Percentiles rank a stretch among this genome's conserved stretches.
Evolutionary conservation across 2,113 vertebrate genomes (phyloP).

Genomic region (Theristicus caerulescens): DNA sequence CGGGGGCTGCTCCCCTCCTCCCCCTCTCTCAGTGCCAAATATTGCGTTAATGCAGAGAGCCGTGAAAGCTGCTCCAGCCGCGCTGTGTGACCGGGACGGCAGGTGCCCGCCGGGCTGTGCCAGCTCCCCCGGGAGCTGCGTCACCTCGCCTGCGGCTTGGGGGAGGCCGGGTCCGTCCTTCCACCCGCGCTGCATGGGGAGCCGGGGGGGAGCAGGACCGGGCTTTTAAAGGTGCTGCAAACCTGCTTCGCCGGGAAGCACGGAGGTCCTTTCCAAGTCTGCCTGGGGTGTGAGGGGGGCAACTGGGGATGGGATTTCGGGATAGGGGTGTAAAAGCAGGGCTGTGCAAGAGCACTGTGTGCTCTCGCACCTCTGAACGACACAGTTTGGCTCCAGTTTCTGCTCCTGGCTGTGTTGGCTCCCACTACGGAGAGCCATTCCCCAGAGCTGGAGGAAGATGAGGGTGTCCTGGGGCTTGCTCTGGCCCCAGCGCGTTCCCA

Average conservation of each 20-base stretch:
- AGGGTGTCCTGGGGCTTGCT: background rate
- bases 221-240: background rate
- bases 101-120: background rate
- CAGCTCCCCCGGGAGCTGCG: background rate
- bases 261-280: background rate
- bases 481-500: background rate
- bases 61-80: background rate
- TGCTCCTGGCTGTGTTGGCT: background rate
- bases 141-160: background rate
- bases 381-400: accelerated
- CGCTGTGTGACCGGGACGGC: background rate
- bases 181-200: accelerated
- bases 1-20: background rate
- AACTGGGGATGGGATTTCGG: accelerated
- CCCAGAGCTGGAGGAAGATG: background rate
- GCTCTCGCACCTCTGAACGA: background rate
- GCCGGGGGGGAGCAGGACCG: accelerated
- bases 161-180: background rate
- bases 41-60: background rate
- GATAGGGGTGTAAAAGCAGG: background rate
- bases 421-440: background rate
- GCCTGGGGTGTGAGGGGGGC: background rate
- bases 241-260: background rate
- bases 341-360: background rate
- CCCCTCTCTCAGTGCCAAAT: accelerated